A percentile compares a stretch with the other conserved stretches of the same genome.
Conservation (phyloP, 1,140 invertebrate genomes). For the Ostrea edulis region DNA sequence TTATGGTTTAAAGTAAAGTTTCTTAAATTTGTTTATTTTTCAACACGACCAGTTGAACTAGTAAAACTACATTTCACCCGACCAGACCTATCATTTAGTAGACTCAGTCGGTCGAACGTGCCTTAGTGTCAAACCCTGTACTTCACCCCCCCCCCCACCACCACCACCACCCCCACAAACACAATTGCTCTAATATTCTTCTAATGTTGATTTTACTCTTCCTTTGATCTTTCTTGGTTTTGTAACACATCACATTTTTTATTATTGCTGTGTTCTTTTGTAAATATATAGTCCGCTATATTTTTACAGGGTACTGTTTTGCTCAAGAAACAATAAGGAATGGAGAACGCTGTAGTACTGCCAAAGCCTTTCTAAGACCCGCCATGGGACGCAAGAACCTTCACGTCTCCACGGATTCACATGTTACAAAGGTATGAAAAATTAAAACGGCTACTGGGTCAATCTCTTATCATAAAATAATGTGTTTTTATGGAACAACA, state of each 20-base stretch:
- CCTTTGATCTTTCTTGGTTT: not conserved
- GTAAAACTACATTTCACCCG: too few species aligned
- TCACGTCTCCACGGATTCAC: constrained; percentile 78
- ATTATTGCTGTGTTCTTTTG: not conserved
- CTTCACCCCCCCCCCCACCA: too few species aligned
- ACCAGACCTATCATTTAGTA: too few species aligned
- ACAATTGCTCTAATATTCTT: too few species aligned
- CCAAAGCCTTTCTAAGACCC: constrained; percentile 93
- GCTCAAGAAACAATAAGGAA: constrained; percentile 86
- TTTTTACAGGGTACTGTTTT: constrained; percentile 85
- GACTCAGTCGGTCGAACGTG: too few species aligned
- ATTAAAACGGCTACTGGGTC: not conserved
- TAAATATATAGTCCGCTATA: too few species aligned
- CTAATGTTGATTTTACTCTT: too few species aligned
- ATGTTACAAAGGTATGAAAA: constrained; percentile 50
- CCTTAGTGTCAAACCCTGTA: too few species aligned
- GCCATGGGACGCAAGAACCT: constrained; percentile 88
- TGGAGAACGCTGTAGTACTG: constrained; percentile 92
- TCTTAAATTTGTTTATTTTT: too few species aligned
- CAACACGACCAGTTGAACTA: too few species aligned
- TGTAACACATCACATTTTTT: not conserved
- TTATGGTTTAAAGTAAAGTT: too few species aligned
- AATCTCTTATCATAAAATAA: not conserved
- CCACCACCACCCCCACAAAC: too few species aligned
- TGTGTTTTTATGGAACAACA: not conserved